phyloP scores from a whole-genome alignment of 2,113 vertebrate genomes.

The Alethe castanea region DNA sequence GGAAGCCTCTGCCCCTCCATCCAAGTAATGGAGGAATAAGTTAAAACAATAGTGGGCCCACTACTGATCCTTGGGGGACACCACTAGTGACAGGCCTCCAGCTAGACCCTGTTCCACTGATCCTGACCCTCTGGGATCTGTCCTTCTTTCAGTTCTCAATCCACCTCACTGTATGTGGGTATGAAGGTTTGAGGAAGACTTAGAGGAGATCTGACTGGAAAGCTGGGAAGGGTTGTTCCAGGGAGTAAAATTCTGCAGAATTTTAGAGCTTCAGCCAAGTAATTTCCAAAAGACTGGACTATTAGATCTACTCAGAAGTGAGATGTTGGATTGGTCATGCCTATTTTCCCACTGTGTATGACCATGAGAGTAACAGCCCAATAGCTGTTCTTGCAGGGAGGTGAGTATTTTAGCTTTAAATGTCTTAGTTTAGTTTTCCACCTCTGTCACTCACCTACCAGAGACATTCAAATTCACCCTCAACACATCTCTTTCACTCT shows the following conservation, averaged over 20 bases:
- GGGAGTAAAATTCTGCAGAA: background rate
- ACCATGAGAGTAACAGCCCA: background rate
- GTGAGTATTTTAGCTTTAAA: background rate
- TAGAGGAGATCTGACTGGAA: background rate
- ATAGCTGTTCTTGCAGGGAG: background rate
- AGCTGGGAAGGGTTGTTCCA: background rate
- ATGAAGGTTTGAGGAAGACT: background rate
- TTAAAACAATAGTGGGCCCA: background rate
- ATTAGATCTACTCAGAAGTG: background rate
- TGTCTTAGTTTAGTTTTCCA: background rate
- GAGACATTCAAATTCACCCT: background rate
- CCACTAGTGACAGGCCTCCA: background rate
- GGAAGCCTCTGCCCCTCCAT: background rate
- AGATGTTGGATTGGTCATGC: background rate
- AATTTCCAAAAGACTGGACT: background rate
- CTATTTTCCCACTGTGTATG: background rate
- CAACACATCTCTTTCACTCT: background rate
- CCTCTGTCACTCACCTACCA: background rate
- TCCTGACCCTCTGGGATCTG: background rate
- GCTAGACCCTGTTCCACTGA: background rate
- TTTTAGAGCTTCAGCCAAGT: background rate
- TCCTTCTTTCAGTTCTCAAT: background rate
- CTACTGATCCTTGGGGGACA: background rate
- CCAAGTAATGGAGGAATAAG: background rate
- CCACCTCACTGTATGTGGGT: background rate